A percentile compares a stretch with the other conserved stretches of the same genome.
These are phyloP conservation scores for Platysternon megacephalum DNA, from an alignment of 2,113 vertebrate species.

Conservation along the genomic window DNA sequence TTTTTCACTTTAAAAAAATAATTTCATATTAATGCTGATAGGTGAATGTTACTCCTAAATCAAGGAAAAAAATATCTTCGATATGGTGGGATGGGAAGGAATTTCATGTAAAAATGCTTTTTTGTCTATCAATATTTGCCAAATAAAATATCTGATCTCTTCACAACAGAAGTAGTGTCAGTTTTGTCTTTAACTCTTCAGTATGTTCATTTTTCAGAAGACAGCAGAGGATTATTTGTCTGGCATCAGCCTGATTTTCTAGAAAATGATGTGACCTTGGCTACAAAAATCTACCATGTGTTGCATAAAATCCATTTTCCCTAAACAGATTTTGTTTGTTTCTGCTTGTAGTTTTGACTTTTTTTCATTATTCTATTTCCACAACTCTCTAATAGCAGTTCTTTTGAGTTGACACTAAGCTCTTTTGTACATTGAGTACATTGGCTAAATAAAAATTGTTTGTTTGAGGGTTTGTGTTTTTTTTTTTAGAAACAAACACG, in stretches of 20 bases:
- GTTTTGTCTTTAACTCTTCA: neutral
- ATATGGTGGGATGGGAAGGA: neutral
- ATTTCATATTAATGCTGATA: fast-evolving
- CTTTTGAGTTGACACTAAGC: neutral
- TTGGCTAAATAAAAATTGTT: neutral
- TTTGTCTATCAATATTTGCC: neutral
- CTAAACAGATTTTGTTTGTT: neutral
- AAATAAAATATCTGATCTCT: neutral
- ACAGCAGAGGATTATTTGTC: constrained; percentile 27
- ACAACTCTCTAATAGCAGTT: neutral
- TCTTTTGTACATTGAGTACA: neutral
- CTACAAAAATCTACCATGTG: constrained; percentile 17
- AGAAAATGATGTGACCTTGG: constrained; percentile 49
- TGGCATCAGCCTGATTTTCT: constrained; percentile 21
- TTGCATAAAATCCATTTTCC: neutral
- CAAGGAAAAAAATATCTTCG: neutral
- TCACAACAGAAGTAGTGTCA: neutral
- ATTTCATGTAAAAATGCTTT: neutral
- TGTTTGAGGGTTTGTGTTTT: neutral
- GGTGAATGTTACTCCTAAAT: neutral
- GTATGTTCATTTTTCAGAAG: neutral
- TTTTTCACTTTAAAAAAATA: neutral
- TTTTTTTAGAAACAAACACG: neutral
- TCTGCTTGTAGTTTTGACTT: neutral
- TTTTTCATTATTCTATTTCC: neutral